Evolutionary conservation across 2,113 vertebrate species (phyloP).

Genomic region (Petromus typicus): DNA sequence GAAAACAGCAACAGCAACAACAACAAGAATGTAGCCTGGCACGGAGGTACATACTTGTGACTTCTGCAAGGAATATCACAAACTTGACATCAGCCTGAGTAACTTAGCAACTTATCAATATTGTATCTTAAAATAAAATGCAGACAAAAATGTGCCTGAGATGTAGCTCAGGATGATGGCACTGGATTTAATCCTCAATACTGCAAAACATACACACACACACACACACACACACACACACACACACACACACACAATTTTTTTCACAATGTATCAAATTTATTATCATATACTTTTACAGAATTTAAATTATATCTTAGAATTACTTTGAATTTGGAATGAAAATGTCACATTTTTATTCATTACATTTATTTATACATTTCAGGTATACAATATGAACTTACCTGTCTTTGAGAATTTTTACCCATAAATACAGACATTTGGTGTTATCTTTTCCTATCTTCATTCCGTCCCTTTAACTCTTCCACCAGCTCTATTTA

Average conservation of each 20-base stretch:
- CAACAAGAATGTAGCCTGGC: background rate
- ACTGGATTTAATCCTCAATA: background rate
- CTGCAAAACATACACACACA: background rate
- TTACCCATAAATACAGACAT: too few relatives aligned
- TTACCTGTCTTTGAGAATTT: too few relatives aligned
- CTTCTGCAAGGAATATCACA: background rate
- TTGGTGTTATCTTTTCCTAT: too few relatives aligned
- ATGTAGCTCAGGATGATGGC: background rate
- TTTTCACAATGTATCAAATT: background rate
- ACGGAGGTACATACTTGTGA: background rate
- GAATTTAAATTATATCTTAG: background rate
- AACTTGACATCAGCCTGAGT: background rate
- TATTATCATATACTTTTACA: background rate
- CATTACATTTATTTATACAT: too few relatives aligned
- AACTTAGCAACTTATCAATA: background rate
- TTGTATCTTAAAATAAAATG: background rate
- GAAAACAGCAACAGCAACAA: background rate
- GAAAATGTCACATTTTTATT: background rate
- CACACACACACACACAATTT: background rate
- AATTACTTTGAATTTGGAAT: background rate
- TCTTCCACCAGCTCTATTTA: too few relatives aligned
- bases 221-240: background rate
- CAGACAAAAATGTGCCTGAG: background rate
- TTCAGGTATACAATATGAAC: too few relatives aligned
- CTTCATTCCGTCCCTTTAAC: too few relatives aligned